Percentiles rank a stretch among this genome's conserved stretches.
Conservation (phyloP, 2,797 vertebrate genomes). For the Urosaurus nigricauda region DNA sequence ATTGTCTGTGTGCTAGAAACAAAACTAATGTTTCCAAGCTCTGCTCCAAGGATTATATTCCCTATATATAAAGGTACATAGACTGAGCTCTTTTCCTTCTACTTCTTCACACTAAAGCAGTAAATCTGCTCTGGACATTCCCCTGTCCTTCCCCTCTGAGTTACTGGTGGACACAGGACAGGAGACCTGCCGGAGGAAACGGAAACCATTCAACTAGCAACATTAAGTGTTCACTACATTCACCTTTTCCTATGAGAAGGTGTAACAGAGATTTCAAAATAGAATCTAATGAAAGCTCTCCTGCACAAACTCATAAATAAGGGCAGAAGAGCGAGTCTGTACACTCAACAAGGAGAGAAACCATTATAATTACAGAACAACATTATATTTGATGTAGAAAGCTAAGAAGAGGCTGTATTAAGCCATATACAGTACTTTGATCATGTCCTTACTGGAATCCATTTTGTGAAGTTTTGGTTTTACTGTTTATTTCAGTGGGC, state of each 20-base stretch:
- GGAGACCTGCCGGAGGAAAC: no score
- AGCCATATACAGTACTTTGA: not conserved
- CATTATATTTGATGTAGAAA: not conserved
- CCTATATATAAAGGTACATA: no score
- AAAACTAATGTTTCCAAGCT: no score
- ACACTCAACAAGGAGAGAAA: not conserved
- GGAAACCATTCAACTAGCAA: not conserved
- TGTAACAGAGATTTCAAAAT: not conserved
- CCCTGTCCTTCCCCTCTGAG: no score
- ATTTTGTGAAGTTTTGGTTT: not conserved
- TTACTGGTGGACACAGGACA: no score
- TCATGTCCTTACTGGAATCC: not conserved
- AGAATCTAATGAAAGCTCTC: not conserved
- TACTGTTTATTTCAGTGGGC: not conserved
- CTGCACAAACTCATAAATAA: no score
- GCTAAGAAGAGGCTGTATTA: not conserved
- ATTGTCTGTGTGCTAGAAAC: no score
- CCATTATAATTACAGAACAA: not conserved
- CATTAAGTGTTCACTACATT: not conserved
- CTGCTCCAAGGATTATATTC: no score
- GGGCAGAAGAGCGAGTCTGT: not conserved
- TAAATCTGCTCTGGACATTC: no score
- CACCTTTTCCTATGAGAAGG: not conserved
- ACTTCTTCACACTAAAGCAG: no score
- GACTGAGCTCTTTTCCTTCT: no score